These are phyloP conservation scores for Pygoscelis adeliae DNA, from an alignment of 2,113 vertebrate genomes.

Conservation along the genomic window DNA sequence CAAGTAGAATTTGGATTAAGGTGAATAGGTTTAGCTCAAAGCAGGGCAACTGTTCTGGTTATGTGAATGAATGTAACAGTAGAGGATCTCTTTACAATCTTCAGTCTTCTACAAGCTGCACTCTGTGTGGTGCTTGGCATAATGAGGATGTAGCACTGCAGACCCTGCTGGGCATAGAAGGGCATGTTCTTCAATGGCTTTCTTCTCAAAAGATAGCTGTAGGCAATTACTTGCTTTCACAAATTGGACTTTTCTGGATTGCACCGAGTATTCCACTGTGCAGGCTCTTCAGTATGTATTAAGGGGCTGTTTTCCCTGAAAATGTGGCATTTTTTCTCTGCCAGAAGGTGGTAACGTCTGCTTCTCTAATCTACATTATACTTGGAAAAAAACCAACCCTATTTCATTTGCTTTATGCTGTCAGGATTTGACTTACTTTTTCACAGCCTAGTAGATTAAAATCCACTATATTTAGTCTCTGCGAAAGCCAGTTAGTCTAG, in stretches of 20 bases:
- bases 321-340: neutral
- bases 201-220: neutral
- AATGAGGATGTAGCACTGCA: neutral
- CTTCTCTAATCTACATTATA: neutral
- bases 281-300: neutral
- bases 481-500: neutral
- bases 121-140: neutral
- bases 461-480: neutral
- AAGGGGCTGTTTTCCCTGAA: neutral
- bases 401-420: neutral
- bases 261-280: neutral
- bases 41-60: neutral
- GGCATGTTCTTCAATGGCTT: neutral
- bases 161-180: neutral
- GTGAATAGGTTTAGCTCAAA: neutral
- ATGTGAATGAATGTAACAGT: neutral
- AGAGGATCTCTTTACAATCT: neutral
- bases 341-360: constrained; percentile 17
- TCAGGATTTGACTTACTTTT: neutral
- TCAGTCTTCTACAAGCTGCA: neutral
- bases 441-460: neutral
- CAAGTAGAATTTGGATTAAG: neutral
- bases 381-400: neutral
- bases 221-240: neutral
- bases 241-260: neutral